Evolutionary conservation across 2,888 invertebrate genomes (phyloP).

Genomic region (Dolichopus griseipennis): DNA sequence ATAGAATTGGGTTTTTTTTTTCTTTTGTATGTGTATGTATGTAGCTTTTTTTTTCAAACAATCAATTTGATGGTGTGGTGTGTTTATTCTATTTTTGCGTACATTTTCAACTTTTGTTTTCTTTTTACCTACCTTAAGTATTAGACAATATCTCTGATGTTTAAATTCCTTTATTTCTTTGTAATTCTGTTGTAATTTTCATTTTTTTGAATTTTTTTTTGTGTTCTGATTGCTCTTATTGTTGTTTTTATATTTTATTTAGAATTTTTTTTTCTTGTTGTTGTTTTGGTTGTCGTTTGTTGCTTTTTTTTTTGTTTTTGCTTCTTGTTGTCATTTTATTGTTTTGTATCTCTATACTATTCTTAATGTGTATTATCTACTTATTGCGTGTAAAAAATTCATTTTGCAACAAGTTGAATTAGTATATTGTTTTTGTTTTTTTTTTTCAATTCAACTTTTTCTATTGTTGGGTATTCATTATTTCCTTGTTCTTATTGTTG

Average conservation of each 20-base stretch:
- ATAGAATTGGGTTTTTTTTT: not conserved
- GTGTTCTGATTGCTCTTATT: too few species aligned
- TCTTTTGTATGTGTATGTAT: not conserved
- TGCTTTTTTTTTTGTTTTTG: not conserved
- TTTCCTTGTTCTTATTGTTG: not conserved
- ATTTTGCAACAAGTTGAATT: conserved; percentile 11
- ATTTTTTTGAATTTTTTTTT: too few species aligned
- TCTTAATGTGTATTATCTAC: conserved; percentile 2
- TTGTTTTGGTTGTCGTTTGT: not conserved
- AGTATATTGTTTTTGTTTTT: not conserved
- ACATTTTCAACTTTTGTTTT: too few species aligned
- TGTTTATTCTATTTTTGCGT: too few species aligned
- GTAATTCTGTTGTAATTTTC: too few species aligned
- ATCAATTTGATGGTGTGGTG: too few species aligned
- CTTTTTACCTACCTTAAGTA: too few species aligned
- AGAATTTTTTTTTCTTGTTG: not conserved
- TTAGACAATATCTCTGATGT: not conserved
- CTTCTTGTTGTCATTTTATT: not conserved
- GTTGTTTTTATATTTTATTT: too few species aligned
- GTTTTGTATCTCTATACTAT: not conserved
- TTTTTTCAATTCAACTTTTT: too few species aligned
- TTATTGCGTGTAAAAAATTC: conserved; percentile 11
- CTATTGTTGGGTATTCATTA: not conserved
- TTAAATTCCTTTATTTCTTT: not conserved
- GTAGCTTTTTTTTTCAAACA: too few species aligned